These are phyloP conservation scores for Mesorhabditis belari DNA, from an alignment of 2,888 invertebrate species.

Conservation along the genomic window DNA sequence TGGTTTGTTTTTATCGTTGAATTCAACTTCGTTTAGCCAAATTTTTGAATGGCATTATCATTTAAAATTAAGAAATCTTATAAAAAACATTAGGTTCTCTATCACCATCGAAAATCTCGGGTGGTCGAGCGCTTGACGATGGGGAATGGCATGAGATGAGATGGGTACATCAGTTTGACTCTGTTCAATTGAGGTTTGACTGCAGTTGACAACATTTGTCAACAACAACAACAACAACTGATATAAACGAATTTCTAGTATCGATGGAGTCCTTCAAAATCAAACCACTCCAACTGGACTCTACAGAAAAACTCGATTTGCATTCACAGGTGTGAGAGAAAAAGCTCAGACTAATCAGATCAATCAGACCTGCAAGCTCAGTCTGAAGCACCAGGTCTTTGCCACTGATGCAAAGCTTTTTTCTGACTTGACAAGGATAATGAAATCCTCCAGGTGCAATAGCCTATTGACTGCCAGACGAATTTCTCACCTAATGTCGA, in stretches of 20 bases:
- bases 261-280: slow-evolving; percentile 45
- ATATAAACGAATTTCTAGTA: slow-evolving; percentile 2
- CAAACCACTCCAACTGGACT: slow-evolving; percentile 45
- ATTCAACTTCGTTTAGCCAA: too few relatives aligned
- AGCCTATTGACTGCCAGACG: slow-evolving; percentile 44
- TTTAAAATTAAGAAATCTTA: background rate
- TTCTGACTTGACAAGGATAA: too few relatives aligned
- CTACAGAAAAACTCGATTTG: slow-evolving; percentile 51
- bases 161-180: slow-evolving; percentile 51
- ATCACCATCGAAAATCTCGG: slow-evolving; percentile 35
- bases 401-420: too few relatives aligned
- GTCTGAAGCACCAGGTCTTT: too few relatives aligned
- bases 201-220: too few relatives aligned
- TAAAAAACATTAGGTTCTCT: slow-evolving; percentile 19
- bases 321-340: slow-evolving; percentile 30
- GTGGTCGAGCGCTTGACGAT: slow-evolving; percentile 46
- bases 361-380: background rate
- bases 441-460: slow-evolving; percentile 16
- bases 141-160: slow-evolving; percentile 50
- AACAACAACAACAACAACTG: background rate
- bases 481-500: slow-evolving; percentile 39
- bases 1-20: slow-evolving; percentile 14
- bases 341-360: background rate
- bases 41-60: too few relatives aligned
- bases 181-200: slow-evolving; percentile 30